These are phyloP conservation scores for Sebastes reedi DNA, from an alignment of 2,797 vertebrate species.

Conservation along the genomic window DNA sequence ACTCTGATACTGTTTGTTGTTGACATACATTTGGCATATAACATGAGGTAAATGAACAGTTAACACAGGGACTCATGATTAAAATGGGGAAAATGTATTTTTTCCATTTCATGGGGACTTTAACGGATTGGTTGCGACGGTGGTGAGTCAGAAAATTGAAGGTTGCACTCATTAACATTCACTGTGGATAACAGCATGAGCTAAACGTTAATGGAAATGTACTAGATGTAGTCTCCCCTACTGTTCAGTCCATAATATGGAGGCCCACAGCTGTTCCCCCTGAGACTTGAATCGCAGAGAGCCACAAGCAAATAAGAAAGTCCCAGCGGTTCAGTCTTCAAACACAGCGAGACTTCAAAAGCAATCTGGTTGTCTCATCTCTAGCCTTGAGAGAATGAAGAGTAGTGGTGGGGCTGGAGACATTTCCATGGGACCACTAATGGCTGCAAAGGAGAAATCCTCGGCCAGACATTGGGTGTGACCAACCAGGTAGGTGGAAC, in stretches of 20 bases:
- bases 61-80: not conserved
- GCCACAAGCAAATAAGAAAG: constrained; percentile 8
- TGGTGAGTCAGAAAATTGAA: not conserved
- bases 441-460: not conserved
- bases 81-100: not conserved
- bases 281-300: not conserved
- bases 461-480: not conserved
- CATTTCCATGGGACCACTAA: constrained; percentile 1
- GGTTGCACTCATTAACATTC: constrained; percentile 8
- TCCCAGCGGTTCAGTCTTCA: constrained; percentile 6
- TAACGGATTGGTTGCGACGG: not conserved
- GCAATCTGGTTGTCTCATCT: not conserved
- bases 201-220: constrained; percentile 10
- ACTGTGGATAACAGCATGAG: not conserved
- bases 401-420: not conserved
- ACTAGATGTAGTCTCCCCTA: not conserved
- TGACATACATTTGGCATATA: not conserved
- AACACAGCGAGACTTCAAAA: constrained; percentile 26
- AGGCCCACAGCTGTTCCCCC: not conserved
- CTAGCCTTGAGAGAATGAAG: not conserved
- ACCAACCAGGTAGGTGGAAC: fast-evolving
- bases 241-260: constrained; percentile 2
- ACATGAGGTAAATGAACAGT: not conserved
- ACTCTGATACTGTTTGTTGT: not conserved
- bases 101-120: no score